These are phyloP conservation scores for Littorina saxatilis DNA, from an alignment of 1,140 invertebrate species.

Conservation along the genomic window DNA sequence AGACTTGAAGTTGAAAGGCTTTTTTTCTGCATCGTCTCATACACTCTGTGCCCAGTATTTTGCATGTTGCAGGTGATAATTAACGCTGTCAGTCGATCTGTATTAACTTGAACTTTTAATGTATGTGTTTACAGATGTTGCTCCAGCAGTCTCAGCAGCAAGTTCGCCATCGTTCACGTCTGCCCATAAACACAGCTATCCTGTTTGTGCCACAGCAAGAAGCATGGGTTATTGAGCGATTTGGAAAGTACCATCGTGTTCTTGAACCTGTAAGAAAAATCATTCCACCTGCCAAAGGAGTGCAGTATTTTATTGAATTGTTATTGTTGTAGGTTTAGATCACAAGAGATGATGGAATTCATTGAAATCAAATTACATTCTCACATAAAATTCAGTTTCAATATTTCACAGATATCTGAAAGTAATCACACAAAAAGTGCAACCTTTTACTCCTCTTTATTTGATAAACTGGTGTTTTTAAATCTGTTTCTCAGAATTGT, in stretches of 20 bases:
- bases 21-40: background rate
- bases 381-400: too few relatives aligned
- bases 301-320: too few relatives aligned
- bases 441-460: too few relatives aligned
- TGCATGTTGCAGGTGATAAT: background rate
- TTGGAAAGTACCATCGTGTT: conserved; percentile 97
- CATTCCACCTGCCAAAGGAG: too few relatives aligned
- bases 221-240: conserved; percentile 98
- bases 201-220: conserved; percentile 99
- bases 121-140: conserved; percentile 44
- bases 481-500: too few relatives aligned
- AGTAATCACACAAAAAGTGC: too few relatives aligned
- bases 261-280: conserved; percentile 87
- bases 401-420: too few relatives aligned
- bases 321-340: too few relatives aligned
- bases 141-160: conserved; percentile 43
- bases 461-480: too few relatives aligned
- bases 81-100: background rate
- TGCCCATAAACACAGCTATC: conserved; percentile 87
- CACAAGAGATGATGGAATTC: too few relatives aligned
- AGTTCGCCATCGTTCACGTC: conserved; percentile 47
- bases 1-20: too few relatives aligned
- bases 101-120: background rate
- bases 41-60: background rate
- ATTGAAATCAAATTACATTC: too few relatives aligned